A percentile compares a stretch with the other conserved stretches of the same genome.
Conservation (phyloP, 2,113 vertebrate genomes). For the Pteruthius melanotis region DNA sequence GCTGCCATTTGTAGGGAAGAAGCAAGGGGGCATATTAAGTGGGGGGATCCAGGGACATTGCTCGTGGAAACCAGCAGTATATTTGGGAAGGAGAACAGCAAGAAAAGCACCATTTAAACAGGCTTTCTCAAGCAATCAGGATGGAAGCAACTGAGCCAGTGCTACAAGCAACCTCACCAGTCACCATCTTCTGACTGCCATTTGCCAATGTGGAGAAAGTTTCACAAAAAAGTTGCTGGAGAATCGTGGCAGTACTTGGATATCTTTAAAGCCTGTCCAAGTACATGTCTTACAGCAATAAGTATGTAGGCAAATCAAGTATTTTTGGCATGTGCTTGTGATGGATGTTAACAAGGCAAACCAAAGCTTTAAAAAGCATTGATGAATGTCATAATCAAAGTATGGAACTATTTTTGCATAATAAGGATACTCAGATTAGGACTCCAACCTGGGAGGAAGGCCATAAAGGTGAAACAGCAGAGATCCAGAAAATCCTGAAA, state of each 20-base stretch:
- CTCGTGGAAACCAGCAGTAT: neutral
- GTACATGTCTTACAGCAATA: neutral
- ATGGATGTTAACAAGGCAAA: constrained; percentile 10
- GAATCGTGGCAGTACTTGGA: constrained; percentile 19
- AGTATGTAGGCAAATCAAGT: constrained; percentile 31
- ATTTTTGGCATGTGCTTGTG: neutral
- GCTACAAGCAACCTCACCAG: neutral
- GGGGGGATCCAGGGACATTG: neutral
- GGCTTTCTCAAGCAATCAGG: neutral
- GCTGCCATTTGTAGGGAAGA: neutral
- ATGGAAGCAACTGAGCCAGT: neutral
- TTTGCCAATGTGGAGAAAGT: neutral
- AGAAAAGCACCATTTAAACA: neutral
- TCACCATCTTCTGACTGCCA: neutral
- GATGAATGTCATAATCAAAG: neutral
- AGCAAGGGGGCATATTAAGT: neutral
- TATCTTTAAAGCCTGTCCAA: constrained; percentile 28
- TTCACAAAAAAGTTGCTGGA: neutral
- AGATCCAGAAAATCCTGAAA: neutral
- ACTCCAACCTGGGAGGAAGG: neutral
- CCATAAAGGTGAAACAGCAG: neutral
- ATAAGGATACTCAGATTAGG: neutral
- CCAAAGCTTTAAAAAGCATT: neutral
- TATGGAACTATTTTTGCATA: neutral
- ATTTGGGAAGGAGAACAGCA: neutral